phyloP scores from a whole-genome alignment of 2,797 vertebrate species.

The Centropyge bicolor region DNA sequence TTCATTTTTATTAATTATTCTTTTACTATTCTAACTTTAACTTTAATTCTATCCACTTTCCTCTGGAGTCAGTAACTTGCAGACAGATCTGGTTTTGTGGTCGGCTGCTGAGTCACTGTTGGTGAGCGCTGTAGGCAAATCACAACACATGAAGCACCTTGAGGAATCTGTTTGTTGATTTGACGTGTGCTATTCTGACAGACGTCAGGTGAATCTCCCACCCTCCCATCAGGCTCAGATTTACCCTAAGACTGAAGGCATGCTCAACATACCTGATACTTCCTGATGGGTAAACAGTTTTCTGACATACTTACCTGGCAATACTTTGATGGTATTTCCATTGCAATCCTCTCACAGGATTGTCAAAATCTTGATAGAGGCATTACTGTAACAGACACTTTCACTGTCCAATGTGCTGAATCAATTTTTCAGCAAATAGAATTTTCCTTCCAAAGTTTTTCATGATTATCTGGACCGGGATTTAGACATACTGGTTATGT shows the following conservation, averaged over 20 bases:
- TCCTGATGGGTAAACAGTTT: neutral
- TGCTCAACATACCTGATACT: neutral
- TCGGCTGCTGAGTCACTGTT: slow-evolving; percentile 15
- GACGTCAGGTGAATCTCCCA: neutral
- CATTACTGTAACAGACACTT: neutral
- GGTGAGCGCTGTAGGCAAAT: slow-evolving; percentile 4
- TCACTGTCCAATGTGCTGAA: slow-evolving; percentile 41
- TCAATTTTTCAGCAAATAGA: neutral
- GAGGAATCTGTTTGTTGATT: slow-evolving; percentile 13
- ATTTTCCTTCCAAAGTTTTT: neutral
- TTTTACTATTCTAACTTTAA: neutral
- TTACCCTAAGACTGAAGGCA: neutral
- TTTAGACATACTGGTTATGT: neutral
- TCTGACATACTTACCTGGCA: neutral
- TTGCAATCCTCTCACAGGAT: neutral
- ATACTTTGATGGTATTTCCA: neutral
- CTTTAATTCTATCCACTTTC: neutral
- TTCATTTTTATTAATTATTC: neutral
- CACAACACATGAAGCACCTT: slow-evolving; percentile 5
- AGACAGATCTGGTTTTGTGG: neutral
- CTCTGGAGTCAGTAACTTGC: slow-evolving; percentile 1
- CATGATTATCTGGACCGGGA: neutral
- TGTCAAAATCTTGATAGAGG: neutral
- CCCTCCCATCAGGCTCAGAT: neutral
- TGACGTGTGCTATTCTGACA: slow-evolving; percentile 1